Conservation (phyloP, 2,888 invertebrate species). For the Sinopyrophorus schimmeli region DNA sequence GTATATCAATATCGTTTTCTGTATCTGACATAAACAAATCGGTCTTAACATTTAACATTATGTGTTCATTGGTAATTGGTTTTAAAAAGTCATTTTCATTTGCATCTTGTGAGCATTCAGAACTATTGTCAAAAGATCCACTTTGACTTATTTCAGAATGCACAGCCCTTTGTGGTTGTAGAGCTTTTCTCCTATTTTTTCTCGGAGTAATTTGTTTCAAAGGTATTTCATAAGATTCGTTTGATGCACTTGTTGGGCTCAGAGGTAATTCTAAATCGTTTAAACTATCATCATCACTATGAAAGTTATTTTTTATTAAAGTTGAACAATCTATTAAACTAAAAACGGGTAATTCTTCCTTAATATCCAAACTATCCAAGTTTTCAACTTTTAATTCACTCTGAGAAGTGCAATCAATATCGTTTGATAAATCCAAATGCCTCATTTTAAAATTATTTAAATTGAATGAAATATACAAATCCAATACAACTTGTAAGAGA, state of each 20-base stretch:
- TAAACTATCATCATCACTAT: constrained; percentile 26
- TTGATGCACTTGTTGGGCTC: constrained; percentile 28
- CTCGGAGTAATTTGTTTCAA: constrained; percentile 34
- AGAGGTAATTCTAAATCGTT: constrained; percentile 34
- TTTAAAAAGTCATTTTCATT: constrained; percentile 31
- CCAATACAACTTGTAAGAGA: too few species aligned
- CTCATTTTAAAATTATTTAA: constrained; percentile 12
- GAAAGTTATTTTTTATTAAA: constrained; percentile 35
- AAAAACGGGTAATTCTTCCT: constrained; percentile 40
- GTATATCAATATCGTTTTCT: constrained; percentile 37
- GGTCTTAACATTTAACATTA: constrained; percentile 20
- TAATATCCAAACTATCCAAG: constrained; percentile 36
- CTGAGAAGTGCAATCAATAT: constrained; percentile 2
- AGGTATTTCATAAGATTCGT: constrained; percentile 31
- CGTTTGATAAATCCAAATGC: constrained; percentile 28
- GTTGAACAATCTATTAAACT: constrained; percentile 36
- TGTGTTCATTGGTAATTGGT: constrained; percentile 10
- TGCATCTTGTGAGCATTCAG: constrained; percentile 46
- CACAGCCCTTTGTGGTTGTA: constrained; percentile 47
- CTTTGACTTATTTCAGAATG: constrained; percentile 43
- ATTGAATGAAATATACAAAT: too few species aligned
- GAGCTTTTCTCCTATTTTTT: constrained; percentile 47
- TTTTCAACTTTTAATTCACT: constrained; percentile 40
- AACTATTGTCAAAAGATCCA: constrained; percentile 41
- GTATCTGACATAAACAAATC: constrained; percentile 34